Base-by-base conservation (phyloP, 2,797 vertebrate species). In the Acrossocheilus wenchowensis region DNA sequence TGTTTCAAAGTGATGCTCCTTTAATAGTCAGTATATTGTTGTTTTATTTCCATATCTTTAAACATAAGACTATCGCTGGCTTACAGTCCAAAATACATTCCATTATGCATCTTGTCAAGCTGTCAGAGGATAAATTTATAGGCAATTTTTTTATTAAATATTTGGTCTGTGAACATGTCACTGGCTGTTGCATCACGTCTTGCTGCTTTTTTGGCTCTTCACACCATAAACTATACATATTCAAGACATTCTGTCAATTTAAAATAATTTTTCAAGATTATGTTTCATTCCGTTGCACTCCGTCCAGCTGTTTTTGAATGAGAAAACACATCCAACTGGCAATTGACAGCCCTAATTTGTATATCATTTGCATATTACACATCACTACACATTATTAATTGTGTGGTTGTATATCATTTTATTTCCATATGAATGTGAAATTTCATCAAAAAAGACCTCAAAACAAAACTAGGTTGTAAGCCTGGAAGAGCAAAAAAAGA, bases 321-420 rank as follows among this genome's bases (percentile, higher is more conserved):
- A 82, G 48, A 39, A 82, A 71, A 82, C 80, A 54, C 80, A 82
- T 82, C 48, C 45, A 52, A 48, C 80, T 71, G 66, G 17, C 80
- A 82, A 69, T n/a, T 82, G 80, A 52, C 80, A 71, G 80, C 48
- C 30, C 80, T 82, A 71, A 82, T 82, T 82, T 82, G 79, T 50
- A 81, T 68, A 34, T 68, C 4, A 74, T 75, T 75, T 75, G 62
- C 62, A 78, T 68, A 78, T 34, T 48, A 79, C 62, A 71, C n/a
- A 85, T 52, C 74, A 66, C 60, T 74, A 62, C n/a, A 74, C 75
- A 45, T 69, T 78, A 68, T 78, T 74, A 74, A 62, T 83, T 83
- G 69, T 74, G 19, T 74, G 52, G 52, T 62, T 34, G 17, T 74
- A 81, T 66, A 81, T 81, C 0, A 6, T 39, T 52, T 69, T 17